Evolutionary conservation across 2,888 invertebrate species (phyloP).

Genomic region (Drosophila heteroneura): DNA sequence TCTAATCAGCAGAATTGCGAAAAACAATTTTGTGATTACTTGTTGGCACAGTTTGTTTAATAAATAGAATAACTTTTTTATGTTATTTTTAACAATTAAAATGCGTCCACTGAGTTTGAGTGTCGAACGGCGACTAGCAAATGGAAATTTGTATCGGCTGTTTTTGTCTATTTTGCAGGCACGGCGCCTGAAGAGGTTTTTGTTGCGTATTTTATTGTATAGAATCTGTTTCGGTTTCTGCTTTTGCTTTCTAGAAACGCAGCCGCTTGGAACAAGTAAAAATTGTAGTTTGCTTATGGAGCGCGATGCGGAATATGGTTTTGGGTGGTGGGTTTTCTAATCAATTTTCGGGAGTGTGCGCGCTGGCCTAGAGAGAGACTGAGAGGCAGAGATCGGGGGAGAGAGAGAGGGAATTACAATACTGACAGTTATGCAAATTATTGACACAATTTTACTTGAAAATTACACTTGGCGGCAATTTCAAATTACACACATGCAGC

Average conservation of each 20-base stretch:
- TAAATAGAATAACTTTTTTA: not conserved
- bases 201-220: constrained; percentile 13
- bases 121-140: constrained; percentile 53
- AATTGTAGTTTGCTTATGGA: constrained; percentile 34
- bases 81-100: not conserved
- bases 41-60: not conserved
- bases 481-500: constrained; percentile 4
- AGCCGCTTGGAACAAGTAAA: constrained; percentile 62
- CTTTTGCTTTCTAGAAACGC: constrained; percentile 59
- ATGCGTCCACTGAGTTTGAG: constrained; percentile 48
- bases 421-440: not conserved
- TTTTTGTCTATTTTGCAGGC: constrained; percentile 55
- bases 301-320: constrained; percentile 61
- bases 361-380: not conserved
- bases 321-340: constrained; percentile 52
- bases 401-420: constrained; percentile 1
- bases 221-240: constrained; percentile 52
- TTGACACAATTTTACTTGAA: not conserved
- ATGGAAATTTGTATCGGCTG: constrained; percentile 34
- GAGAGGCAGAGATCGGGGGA: not conserved
- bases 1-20: constrained; percentile 29
- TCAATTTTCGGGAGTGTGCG: constrained; percentile 14
- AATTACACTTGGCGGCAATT: constrained; percentile 1
- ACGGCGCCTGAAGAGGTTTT: constrained; percentile 39
- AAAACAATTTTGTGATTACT: not conserved